A percentile compares a stretch with the other conserved stretches of the same genome.
Evolutionary conservation across 2,797 vertebrate species (phyloP).

Genomic region (Pangasius macronema): DNA sequence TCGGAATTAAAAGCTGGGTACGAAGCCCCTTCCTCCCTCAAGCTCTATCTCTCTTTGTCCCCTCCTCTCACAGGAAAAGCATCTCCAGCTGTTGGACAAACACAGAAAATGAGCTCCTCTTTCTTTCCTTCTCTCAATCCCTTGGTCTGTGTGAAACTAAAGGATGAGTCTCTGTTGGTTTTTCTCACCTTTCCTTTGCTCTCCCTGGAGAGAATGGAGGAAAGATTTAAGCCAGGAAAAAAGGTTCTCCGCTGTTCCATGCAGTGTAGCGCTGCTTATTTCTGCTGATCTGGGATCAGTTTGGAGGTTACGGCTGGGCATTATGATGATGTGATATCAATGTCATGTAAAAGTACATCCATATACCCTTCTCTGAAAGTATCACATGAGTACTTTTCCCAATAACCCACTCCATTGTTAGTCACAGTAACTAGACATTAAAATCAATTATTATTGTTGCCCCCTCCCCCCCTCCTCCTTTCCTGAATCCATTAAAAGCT

Average conservation of each 20-base stretch:
- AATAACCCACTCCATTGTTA: neutral
- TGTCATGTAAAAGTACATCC: neutral
- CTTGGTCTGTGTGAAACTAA: conserved; percentile 10
- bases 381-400: neutral
- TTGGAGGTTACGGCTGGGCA: neutral
- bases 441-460: neutral
- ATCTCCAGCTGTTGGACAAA: conserved; percentile 74
- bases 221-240: conserved; percentile 67
- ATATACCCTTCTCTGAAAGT: neutral
- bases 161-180: conserved; percentile 50
- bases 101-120: conserved; percentile 56
- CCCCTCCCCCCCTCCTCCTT: no score
- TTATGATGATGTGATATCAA: neutral
- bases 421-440: neutral
- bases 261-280: neutral
- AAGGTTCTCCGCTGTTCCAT: neutral
- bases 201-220: conserved; percentile 63
- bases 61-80: conserved; percentile 61
- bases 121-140: conserved; percentile 5
- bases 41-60: conserved; percentile 23
- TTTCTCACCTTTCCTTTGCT: conserved; percentile 62
- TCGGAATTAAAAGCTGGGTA: conserved; percentile 14
- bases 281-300: conserved; percentile 14
- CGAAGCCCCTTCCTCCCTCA: conserved; percentile 21
- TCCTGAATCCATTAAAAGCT: no score